Base-by-base conservation (phyloP, 1,140 invertebrate species). In the Telenomus remus region DNA sequence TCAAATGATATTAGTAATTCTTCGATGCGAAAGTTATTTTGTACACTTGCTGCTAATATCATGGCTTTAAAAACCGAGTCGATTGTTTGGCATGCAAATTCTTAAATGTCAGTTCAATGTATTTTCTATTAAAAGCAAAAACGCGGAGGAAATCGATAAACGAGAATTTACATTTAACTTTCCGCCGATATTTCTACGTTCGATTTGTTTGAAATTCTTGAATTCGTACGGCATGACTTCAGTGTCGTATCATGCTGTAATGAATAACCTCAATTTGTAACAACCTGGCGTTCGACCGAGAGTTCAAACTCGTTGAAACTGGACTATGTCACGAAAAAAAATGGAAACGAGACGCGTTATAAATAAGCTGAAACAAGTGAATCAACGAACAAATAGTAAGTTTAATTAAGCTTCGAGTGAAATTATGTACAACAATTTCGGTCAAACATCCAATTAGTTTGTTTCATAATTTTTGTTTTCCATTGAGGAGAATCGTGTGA, bases 231-330 rank as follows among this genome's bases (percentile, higher is more conserved):
- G 8, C n/a, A 53, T 39, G 43, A 69, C 42, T 42, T 54, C 35
- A 11, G n/a, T 55, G 66, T 49, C 11, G 15, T 10, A 51, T 47
- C 16, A 46, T 51, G 48, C 43, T 44, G 54, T 51, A 43, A 73
- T 57, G 61, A 65, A 65, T 59, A 60, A 64, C 60, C 56, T 56
- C 60, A 57, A 64, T 59, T 70, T 55, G 42, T 64, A 60, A 65
- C 35, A 64, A 48, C 34, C 42, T 19, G 11, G 4, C 9, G 60
- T 53, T 54, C 11, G 47, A 6, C 47, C 33, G 55, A n/a, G 33
- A 47, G n/a, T 15, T 59, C 6, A 46, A 68, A 47, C 4, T 42
- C 14, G 49, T 50, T 70, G 8, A 0, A 53, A 46, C 48, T 2
- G 12, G 56, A 73, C 53, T 42, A 65, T 73, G 69, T 7, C 55